Conservation (phyloP, 1,140 invertebrate species). For the Catajapyx aquilonaris region DNA sequence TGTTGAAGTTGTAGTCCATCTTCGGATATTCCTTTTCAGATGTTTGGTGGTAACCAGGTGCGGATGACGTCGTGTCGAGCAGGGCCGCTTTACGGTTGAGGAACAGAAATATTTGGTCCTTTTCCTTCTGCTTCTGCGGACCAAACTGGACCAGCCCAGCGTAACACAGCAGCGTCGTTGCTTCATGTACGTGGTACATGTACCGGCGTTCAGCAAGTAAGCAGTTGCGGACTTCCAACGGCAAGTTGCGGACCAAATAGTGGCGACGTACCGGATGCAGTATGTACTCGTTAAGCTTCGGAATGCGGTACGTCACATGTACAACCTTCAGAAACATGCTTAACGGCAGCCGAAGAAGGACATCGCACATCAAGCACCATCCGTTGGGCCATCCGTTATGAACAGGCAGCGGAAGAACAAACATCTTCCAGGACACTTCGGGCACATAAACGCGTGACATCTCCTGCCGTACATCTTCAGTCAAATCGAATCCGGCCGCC, state of each 20-base stretch:
- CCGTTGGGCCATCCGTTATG: conserved; percentile 37
- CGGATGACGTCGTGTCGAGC: conserved; percentile 40
- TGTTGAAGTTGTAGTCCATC: conserved; percentile 31
- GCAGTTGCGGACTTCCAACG: conserved; percentile 25
- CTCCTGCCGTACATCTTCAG: conserved; percentile 21
- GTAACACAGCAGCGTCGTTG: conserved; percentile 31
- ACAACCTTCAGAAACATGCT: conserved; percentile 45
- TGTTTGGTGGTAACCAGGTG: conserved; percentile 36
- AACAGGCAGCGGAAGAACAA: conserved; percentile 39
- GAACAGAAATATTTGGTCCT: conserved; percentile 48
- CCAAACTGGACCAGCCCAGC: conserved; percentile 52
- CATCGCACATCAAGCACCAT: conserved; percentile 51
- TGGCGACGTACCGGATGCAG: conserved; percentile 44
- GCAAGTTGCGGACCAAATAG: conserved; percentile 34
- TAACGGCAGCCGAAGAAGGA: conserved; percentile 46
- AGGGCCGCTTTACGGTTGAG: conserved; percentile 37
- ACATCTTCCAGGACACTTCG: conserved; percentile 45
- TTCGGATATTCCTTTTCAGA: conserved; percentile 29
- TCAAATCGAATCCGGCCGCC: conserved; percentile 18
- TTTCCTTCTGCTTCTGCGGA: conserved; percentile 37
- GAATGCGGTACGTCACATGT: conserved; percentile 31
- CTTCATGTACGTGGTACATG: conserved; percentile 35
- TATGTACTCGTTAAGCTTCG: conserved; percentile 34
- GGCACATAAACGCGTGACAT: conserved; percentile 25
- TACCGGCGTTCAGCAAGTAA: conserved; percentile 38